phyloP scores from a whole-genome alignment of 2,113 vertebrate genomes.

The Plectropomus leopardus region DNA sequence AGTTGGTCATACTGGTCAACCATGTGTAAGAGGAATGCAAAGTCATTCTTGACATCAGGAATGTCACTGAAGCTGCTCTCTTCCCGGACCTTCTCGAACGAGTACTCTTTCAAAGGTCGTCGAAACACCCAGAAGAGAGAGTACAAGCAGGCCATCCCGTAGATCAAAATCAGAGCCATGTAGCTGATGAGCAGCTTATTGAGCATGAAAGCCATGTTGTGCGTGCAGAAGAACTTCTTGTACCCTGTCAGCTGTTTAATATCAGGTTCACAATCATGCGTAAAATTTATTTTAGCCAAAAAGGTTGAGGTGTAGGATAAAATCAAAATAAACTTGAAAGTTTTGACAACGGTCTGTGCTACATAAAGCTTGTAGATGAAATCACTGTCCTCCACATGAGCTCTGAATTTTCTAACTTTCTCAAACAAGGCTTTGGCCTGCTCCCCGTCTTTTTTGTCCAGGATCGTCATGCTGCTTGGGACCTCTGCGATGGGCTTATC shows the following conservation, averaged over 20 bases:
- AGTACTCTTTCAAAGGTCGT: conserved; percentile 96
- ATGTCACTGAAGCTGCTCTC: conserved; percentile 99
- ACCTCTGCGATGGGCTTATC: conserved; percentile 92
- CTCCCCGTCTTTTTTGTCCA: conserved; percentile 89
- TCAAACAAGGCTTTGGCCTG: conserved; percentile 93
- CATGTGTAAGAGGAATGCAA: conserved; percentile 98
- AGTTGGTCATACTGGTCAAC: conserved; percentile 98
- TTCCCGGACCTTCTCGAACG: conserved; percentile 97
- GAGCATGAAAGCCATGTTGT: conserved; percentile 98
- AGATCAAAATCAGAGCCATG: conserved; percentile 94
- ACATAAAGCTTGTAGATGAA: conserved; percentile 98
- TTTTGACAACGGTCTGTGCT: conserved; percentile 95
- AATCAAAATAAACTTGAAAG: conserved; percentile 95
- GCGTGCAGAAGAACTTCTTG: conserved; percentile 90
- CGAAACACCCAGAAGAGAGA: conserved; percentile 97
- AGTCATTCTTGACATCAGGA: conserved; percentile 98
- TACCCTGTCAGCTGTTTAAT: conserved; percentile 94
- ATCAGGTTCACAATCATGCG: conserved; percentile 88
- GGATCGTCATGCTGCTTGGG: conserved; percentile 94
- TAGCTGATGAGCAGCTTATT: conserved; percentile 96
- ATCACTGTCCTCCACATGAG: conserved; percentile 96
- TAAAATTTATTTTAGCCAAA: conserved; percentile 91
- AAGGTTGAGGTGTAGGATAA: conserved; percentile 95
- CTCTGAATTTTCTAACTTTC: conserved; percentile 94
- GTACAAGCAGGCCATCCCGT: conserved; percentile 95